Evolutionary conservation across 2,113 vertebrate species (phyloP), one percentile per base, ranked within the genome.

Genomic region (Scytalopus superciliaris): DNA sequence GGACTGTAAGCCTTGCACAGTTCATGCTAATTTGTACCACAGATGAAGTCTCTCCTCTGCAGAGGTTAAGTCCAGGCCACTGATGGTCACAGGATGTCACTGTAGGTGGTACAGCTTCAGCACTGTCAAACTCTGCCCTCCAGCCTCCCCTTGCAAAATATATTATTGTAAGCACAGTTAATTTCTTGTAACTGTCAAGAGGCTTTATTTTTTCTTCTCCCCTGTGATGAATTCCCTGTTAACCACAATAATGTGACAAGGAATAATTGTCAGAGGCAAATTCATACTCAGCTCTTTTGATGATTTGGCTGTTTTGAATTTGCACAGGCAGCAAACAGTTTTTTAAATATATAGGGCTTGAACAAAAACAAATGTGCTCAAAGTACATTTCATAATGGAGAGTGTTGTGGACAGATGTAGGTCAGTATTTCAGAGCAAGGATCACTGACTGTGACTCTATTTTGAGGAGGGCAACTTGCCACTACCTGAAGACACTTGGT

Each of bases 291-390:
- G 87, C 63, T 91, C 52, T 93, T 85, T 55, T 93, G 95, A 95
- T 96, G 93, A 97, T 93, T 30, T 93, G 73, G 67, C 82, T 93
- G 87, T 23, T 97, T 94, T 92, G 77, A 96, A 97, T 84, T 85
- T 77, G 55, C 53, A 63, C 33, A 89, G 83, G 67, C 56, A 94
- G 91, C 92, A 93, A 94, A 39, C 57, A 75, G 14, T 7, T 91
- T 91, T 90, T 77, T 45, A 68, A 40, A 77, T 59, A 91, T 64
- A 86, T 7, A 50, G 59, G 70, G 87, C 90, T 63, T 84, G 45
- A 92, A 91, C 81, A 90, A 93, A 95, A 87, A 78, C 52, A 77
- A 92, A 67, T 52, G 35, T 63, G 42, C 69, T 93, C 44, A 50
- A 64, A 69, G 66, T 18, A 70, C 21, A 53, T 59, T 83, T 93